A percentile compares a stretch with the other conserved stretches of the same genome.
These are phyloP conservation scores for Tauraco hartlaubi DNA, from an alignment of 2,797 vertebrate species.

Conservation along the genomic window DNA sequence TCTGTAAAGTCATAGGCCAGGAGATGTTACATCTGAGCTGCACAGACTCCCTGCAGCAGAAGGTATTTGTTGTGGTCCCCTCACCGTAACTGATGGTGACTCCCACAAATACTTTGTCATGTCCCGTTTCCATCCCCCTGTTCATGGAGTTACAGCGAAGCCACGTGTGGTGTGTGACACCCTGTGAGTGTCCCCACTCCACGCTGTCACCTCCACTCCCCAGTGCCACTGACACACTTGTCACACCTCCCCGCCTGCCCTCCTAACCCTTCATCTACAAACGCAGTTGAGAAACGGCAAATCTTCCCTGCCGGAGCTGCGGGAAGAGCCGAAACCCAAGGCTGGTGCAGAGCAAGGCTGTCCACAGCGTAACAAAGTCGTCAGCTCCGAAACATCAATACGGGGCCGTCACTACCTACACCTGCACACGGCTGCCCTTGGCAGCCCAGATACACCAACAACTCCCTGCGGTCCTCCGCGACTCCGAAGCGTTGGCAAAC, in stretches of 20 bases:
- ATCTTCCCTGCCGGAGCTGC: background rate
- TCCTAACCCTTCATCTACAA: background rate
- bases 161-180: accelerated
- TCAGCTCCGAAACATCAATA: background rate
- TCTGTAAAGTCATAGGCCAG: background rate
- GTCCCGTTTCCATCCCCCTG: background rate
- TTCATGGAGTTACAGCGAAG: background rate
- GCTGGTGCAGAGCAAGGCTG: background rate
- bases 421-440: background rate
- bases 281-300: background rate
- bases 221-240: background rate
- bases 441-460: background rate
- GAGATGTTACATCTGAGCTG: background rate
- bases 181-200: background rate
- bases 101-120: background rate
- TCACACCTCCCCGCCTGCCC: background rate
- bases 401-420: background rate
- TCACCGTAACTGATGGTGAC: accelerated
- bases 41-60: background rate
- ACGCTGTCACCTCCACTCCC: background rate
- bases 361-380: background rate
- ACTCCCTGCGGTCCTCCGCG: background rate
- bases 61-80: background rate
- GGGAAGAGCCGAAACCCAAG: background rate
- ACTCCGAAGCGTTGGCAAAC: background rate